Evolutionary conservation across 2,797 vertebrate species (phyloP).

Genomic region (Sebastes melanostomus): DNA sequence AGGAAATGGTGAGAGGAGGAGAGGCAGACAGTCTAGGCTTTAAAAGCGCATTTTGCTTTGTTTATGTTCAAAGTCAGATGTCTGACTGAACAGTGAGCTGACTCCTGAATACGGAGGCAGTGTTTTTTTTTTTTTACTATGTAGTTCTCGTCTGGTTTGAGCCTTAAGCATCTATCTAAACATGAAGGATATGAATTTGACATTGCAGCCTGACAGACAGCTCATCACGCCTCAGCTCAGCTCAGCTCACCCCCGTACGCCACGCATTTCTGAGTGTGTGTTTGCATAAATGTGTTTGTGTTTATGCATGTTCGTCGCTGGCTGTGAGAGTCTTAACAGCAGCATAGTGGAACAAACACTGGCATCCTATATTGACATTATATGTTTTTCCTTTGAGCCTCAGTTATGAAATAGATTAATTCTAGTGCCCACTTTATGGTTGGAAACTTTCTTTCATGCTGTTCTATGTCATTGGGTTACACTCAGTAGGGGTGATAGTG

Average conservation of each 20-base stretch:
- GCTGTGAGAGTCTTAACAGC: neutral
- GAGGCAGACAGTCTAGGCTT: conserved; percentile 11
- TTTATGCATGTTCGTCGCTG: neutral
- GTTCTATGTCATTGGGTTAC: neutral
- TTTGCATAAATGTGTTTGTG: neutral
- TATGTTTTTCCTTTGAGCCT: neutral
- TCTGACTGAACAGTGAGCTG: conserved; percentile 28
- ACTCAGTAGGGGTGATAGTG: neutral
- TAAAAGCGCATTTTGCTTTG: conserved; percentile 37
- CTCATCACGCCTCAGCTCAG: neutral
- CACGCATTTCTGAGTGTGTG: neutral
- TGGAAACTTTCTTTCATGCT: neutral
- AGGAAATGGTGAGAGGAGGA: neutral
- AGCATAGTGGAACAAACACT: conserved; percentile 4
- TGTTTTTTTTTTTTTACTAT: neutral
- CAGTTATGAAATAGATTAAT: neutral
- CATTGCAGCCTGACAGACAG: conserved; percentile 4
- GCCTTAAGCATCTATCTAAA: neutral
- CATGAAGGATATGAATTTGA: conserved; percentile 17
- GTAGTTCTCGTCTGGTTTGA: neutral
- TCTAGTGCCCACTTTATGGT: neutral
- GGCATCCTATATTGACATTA: neutral
- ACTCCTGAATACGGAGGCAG: conserved; percentile 15
- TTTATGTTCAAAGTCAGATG: conserved; percentile 10
- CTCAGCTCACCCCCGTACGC: neutral